Conservation (phyloP, 2,888 invertebrate genomes). For the Lapara coniferarum region DNA sequence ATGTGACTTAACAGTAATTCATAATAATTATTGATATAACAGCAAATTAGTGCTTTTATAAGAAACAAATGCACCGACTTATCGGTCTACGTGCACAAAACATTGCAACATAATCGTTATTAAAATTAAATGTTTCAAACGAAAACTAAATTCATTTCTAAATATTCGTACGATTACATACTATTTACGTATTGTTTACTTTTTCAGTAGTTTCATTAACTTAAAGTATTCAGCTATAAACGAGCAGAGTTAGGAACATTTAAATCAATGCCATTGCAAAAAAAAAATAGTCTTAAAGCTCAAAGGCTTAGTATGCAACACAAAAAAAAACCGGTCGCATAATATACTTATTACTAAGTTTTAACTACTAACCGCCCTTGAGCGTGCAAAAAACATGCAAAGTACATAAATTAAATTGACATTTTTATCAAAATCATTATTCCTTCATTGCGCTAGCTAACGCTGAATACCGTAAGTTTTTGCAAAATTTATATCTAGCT, state of each 20-base stretch:
- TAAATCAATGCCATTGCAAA: too few relatives aligned
- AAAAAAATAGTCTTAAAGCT: too few relatives aligned
- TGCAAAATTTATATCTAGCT: not conserved
- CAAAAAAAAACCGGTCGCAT: too few relatives aligned
- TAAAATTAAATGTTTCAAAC: not conserved
- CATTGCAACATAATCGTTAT: not conserved
- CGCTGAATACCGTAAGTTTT: not conserved
- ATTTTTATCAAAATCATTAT: not conserved
- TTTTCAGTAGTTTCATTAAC: not conserved
- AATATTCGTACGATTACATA: not conserved
- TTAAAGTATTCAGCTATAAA: not conserved
- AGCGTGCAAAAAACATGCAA: too few relatives aligned
- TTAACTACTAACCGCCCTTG: too few relatives aligned
- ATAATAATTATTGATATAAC: constrained; percentile 1
- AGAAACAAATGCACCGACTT: not conserved
- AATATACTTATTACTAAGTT: too few relatives aligned
- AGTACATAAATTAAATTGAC: too few relatives aligned
- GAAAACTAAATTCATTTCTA: constrained; percentile 4
- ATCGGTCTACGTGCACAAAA: constrained; percentile 5
- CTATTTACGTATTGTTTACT: constrained; percentile 1
- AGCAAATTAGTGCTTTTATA: not conserved
- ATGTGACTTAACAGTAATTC: constrained; percentile 31
- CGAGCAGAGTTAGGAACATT: not conserved
- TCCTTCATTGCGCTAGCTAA: not conserved
- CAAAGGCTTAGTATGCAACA: too few relatives aligned